Percentiles rank a stretch among this genome's conserved stretches.
Evolutionary conservation across 2,797 vertebrate species (phyloP).

Genomic region (Lindbergichthys nudifrons): DNA sequence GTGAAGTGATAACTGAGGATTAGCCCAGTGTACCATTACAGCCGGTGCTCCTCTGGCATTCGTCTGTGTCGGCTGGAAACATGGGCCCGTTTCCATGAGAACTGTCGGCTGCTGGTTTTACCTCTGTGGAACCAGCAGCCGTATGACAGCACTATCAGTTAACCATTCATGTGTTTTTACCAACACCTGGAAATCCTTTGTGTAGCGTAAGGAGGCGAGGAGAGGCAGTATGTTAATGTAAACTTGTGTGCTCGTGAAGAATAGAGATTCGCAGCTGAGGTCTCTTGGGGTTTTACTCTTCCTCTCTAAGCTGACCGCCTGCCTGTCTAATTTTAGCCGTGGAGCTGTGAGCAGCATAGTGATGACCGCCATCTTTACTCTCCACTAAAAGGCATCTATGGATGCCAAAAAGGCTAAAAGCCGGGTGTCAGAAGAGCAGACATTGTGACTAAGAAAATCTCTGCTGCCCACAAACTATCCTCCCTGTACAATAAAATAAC

Average conservation of each 20-base stretch:
- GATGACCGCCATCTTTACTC: slow-evolving; percentile 86
- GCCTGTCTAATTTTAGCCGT: slow-evolving; percentile 85
- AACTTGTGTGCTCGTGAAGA: slow-evolving; percentile 42
- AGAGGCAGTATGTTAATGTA: slow-evolving; percentile 13
- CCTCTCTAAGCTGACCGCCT: slow-evolving; percentile 63
- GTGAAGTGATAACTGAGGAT: slow-evolving; percentile 69
- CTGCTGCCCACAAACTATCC: slow-evolving; percentile 6
- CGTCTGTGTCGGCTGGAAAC: slow-evolving; percentile 64
- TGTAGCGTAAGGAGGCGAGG: background rate
- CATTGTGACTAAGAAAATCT: slow-evolving; percentile 38
- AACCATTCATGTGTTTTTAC: slow-evolving; percentile 19
- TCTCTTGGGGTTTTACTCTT: slow-evolving; percentile 66
- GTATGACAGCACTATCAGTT: slow-evolving; percentile 7
- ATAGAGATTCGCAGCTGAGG: slow-evolving; percentile 36
- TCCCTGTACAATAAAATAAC: background rate
- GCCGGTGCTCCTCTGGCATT: slow-evolving; percentile 53
- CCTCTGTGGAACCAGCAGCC: slow-evolving; percentile 48
- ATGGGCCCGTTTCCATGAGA: slow-evolving; percentile 73
- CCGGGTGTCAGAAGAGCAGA: slow-evolving; percentile 39
- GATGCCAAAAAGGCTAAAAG: slow-evolving; percentile 65
- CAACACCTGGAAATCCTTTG: slow-evolving; percentile 15
- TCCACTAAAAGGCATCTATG: slow-evolving; percentile 72
- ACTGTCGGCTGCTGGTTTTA: slow-evolving; percentile 53
- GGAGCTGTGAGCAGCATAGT: slow-evolving; percentile 81
- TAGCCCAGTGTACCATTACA: slow-evolving; percentile 75